Base-by-base conservation (phyloP, 2,797 vertebrate genomes). In the Chelidonichthys spinosus region DNA sequence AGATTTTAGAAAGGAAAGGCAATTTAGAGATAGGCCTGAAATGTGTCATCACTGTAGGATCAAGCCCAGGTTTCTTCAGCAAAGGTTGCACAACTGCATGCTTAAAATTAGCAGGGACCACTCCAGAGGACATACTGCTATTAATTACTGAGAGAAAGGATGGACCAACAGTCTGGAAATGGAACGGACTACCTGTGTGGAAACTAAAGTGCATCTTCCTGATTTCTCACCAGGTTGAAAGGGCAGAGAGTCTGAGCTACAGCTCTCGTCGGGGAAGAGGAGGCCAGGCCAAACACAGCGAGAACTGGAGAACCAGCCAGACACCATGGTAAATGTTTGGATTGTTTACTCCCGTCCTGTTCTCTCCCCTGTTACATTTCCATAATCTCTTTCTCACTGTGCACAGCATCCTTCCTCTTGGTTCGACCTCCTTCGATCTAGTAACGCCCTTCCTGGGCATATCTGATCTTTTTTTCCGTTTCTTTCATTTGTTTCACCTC, bases 251-350 rank as follows among this genome's bases (percentile, higher is more conserved):
- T 92, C 33, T 94, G 90, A 72, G 93, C 92, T 13, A 93, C 76
- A 44, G 93, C 94, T 72, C 93, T 87, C n/a, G 94, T 90, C 4
- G 93, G 93, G 13, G 94, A 92, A 44, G 94, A 95, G 3, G 93
- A 94, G 52, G 93, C 94, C n/a, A 93, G 85, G 7, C 95, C 95
- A 0, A 95, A 92, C 37, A 95, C 85, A 78, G 85, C 94, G 46
- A 92, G 61, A 2, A 95, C 89, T 14, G 92, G 91, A 56, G 88
- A 87, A 69, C 82, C 87, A 67, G 77, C 68, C 7, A 89, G 52
- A 81, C 93, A 94, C 14, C 33, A 69, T 32, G 68, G 18, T 5
- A 60, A 14, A 8, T 11, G 53, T 65, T 83, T 58, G 61, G 40
- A 60, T 14, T 63, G 17, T 47, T 6, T 17, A 36, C 11, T 66